Evolutionary conservation across 2,797 vertebrate species (phyloP).

Genomic region (Sebastiscus tertius): DNA sequence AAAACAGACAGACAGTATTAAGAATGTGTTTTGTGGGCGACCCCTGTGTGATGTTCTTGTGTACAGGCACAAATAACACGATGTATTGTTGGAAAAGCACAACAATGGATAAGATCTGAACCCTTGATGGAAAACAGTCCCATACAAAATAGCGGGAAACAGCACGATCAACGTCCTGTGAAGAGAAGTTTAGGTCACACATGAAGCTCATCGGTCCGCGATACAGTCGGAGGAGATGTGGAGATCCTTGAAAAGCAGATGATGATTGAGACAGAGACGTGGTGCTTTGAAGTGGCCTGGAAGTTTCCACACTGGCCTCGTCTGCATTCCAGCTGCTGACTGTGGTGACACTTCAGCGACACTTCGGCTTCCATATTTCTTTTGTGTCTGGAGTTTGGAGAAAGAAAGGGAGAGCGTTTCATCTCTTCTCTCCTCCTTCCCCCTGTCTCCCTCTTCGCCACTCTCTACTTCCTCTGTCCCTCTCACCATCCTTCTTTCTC

Average conservation of each 20-base stretch:
- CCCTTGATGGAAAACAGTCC: constrained; percentile 15
- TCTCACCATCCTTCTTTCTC: background rate
- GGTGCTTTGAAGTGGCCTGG: constrained; percentile 34
- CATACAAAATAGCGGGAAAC: background rate
- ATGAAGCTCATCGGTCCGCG: constrained; percentile 12
- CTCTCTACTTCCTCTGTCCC: background rate
- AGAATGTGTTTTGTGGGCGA: constrained; percentile 16
- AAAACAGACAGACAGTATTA: constrained; percentile 7
- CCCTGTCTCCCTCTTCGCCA: background rate
- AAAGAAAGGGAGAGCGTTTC: background rate
- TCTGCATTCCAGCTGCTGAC: constrained; percentile 36
- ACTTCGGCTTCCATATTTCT: background rate
- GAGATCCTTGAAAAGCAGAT: background rate
- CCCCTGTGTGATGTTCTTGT: constrained; percentile 1
- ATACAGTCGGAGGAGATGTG: background rate
- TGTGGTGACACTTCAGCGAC: constrained; percentile 29
- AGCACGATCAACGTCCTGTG: background rate
- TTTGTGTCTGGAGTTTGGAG: background rate
- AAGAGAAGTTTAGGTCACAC: background rate
- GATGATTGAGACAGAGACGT: background rate
- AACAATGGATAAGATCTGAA: constrained; percentile 4
- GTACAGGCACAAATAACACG: constrained; percentile 13
- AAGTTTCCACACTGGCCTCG: background rate
- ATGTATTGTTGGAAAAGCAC: background rate
- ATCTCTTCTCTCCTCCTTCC: background rate